phyloP scores from a whole-genome alignment of 2,113 vertebrate genomes.

The Xiphorhynchus elegans region DNA sequence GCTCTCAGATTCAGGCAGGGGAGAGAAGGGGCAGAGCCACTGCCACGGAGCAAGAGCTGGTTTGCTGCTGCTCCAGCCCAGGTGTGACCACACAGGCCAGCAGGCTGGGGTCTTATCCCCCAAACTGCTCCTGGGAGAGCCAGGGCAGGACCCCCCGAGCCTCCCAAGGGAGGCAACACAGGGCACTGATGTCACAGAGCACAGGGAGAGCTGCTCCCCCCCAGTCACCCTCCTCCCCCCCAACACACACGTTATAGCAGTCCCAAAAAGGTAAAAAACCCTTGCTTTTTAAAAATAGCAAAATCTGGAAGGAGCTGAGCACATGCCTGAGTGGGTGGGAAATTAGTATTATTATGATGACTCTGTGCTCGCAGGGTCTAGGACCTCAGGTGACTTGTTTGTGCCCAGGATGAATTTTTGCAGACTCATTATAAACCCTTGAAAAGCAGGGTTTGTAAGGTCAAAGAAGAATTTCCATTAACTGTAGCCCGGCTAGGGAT shows the following conservation, averaged over 20 bases:
- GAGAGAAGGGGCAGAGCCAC: not conserved
- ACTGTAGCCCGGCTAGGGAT: slow-evolving; percentile 16
- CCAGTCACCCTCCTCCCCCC: not conserved
- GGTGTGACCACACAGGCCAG: not conserved
- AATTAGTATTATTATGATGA: not conserved
- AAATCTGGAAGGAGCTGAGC: not conserved
- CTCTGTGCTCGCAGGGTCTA: not conserved
- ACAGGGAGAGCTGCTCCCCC: not conserved
- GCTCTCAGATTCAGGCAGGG: not conserved
- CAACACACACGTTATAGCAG: accelerated
- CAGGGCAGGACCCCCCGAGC: not conserved
- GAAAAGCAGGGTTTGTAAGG: slow-evolving; percentile 32
- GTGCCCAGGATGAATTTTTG: slow-evolving; percentile 18
- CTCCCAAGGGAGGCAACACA: not conserved
- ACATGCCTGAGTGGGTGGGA: slow-evolving; percentile 31
- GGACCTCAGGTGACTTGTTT: slow-evolving; percentile 33
- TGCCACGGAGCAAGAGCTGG: not conserved
- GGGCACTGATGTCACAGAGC: not conserved
- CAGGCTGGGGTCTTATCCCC: not conserved
- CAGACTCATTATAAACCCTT: slow-evolving; percentile 51
- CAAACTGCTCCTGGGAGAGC: not conserved
- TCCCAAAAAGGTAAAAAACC: not conserved
- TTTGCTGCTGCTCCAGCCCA: not conserved
- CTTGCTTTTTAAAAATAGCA: not conserved
- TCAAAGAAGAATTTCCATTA: slow-evolving; percentile 47